Percentiles rank a stretch among this genome's conserved stretches.
Conservation (phyloP, 2,888 invertebrate genomes). For the Mimas tiliae region DNA sequence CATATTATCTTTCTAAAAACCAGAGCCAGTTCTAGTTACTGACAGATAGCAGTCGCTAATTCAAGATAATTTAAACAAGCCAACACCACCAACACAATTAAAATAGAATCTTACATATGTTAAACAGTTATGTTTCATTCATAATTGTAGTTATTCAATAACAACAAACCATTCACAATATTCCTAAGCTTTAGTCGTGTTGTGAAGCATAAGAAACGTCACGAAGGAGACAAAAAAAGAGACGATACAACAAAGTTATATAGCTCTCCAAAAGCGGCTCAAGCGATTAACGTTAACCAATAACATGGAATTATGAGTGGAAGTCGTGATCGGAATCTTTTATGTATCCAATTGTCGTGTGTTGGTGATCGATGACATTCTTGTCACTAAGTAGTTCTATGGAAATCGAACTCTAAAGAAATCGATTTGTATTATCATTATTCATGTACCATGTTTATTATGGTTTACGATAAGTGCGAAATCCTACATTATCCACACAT, state of each 20-base stretch:
- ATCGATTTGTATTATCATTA: background rate
- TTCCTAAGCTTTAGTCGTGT: background rate
- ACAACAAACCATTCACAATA: background rate
- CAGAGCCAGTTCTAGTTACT: too few relatives aligned
- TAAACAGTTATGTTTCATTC: background rate
- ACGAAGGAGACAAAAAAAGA: background rate
- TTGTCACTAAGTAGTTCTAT: constrained; percentile 6
- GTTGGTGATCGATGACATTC: constrained; percentile 8
- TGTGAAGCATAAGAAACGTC: background rate
- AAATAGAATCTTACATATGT: too few relatives aligned
- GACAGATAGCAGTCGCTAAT: too few relatives aligned
- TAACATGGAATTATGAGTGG: constrained; percentile 15
- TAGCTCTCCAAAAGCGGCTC: constrained; percentile 8
- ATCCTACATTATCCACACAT: too few relatives aligned
- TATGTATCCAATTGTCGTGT: background rate
- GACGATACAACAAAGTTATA: background rate
- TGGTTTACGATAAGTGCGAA: background rate
- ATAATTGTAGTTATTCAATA: background rate
- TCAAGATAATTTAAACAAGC: too few relatives aligned
- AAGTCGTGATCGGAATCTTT: constrained; percentile 18
- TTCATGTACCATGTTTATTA: background rate
- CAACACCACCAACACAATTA: too few relatives aligned
- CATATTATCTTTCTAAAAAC: too few relatives aligned
- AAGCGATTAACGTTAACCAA: constrained; percentile 17
- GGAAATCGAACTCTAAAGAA: constrained; percentile 1